Evolutionary conservation across 2,113 vertebrate genomes (phyloP), one percentile per base, ranked within the genome.

Genomic region (Protobothrops flavoviridis): DNA sequence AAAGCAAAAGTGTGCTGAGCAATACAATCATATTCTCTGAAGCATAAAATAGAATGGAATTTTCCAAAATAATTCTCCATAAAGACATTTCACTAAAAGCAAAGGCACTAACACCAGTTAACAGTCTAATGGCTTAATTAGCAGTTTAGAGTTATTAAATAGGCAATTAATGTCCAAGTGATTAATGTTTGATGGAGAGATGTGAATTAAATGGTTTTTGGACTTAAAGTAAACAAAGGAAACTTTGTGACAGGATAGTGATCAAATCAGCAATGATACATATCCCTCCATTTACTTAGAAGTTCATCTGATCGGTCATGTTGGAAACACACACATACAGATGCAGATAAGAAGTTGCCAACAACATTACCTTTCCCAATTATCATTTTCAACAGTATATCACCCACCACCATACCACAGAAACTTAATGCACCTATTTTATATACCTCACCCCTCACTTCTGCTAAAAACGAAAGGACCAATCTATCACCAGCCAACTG

Each of bases 141-240:
- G 92, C 92, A 93, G 50, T 90, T 90, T 93, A 52, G 55, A 85
- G 69, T 93, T 90, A 93, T 93, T 93, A 93, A 93, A 85, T 86
- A 61, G 74, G 92, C 74, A 93, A 90, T 93, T 93, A 93, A 90
- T 93, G 88, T 93, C 92, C 92, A 50, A 90, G 69, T 86, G 69
- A 93, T 90, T 93, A 90, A 93, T 61, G 55, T 48, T 56, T 74
- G 90, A 20, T 61, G 55, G 43, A 86, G 69, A 90, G 69, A 61
- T 90, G 53, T 85, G 88, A 93, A 93, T 93, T 85, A 93, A 93
- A 85, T 59, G 69, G 69, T n/a, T 86, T 93, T 93, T 90, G 92
- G 88, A 61, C n/a, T 90, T 59, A 85, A 17, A 85, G 92, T 86
- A 90, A 93, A 93, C 88, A 93, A 90, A 85, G 29, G 55, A 56